Percentiles rank a stretch among this genome's conserved stretches.
phyloP scores from a whole-genome alignment of 1,140 invertebrate species.

The Brachionus calyciflorus region DNA sequence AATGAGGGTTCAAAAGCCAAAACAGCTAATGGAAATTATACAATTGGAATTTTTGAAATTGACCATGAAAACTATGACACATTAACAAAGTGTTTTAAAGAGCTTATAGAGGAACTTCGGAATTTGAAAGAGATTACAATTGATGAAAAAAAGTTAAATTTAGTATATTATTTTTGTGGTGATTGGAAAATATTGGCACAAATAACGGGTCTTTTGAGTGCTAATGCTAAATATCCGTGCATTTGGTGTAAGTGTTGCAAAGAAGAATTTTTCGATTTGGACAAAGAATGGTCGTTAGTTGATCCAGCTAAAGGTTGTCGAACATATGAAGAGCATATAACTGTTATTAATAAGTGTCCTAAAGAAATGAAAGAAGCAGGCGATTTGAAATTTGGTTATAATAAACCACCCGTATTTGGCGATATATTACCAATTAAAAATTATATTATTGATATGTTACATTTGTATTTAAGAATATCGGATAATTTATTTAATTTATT shows the following conservation, averaged over 20 bases:
- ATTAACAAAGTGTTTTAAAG: constrained; percentile 7
- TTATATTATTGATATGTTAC: constrained; percentile 43
- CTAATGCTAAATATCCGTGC: constrained; percentile 30
- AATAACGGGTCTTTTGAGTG: not conserved
- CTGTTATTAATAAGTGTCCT: not conserved
- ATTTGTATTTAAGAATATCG: constrained; percentile 34
- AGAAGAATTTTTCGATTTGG: constrained; percentile 30
- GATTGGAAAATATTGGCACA: constrained; percentile 43
- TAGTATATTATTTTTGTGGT: not conserved
- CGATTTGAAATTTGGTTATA: not conserved
- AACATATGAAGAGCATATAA: not conserved
- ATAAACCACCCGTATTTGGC: constrained; percentile 9
- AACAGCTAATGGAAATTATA: constrained; percentile 43
- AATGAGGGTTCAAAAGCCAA: constrained; percentile 29
- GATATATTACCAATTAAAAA: constrained; percentile 1
- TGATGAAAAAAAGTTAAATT: not conserved
- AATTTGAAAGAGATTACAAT: not conserved
- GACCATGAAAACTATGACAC: constrained; percentile 30
- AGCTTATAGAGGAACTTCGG: constrained; percentile 1
- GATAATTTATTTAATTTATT: constrained; percentile 23
- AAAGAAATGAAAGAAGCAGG: not conserved
- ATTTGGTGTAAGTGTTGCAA: constrained; percentile 44
- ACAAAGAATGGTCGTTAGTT: constrained; percentile 8
- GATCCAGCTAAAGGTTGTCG: not conserved
- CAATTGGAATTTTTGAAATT: constrained; percentile 41